phyloP scores from a whole-genome alignment of 2,113 vertebrate genomes.

The Engystomops pustulosus region DNA sequence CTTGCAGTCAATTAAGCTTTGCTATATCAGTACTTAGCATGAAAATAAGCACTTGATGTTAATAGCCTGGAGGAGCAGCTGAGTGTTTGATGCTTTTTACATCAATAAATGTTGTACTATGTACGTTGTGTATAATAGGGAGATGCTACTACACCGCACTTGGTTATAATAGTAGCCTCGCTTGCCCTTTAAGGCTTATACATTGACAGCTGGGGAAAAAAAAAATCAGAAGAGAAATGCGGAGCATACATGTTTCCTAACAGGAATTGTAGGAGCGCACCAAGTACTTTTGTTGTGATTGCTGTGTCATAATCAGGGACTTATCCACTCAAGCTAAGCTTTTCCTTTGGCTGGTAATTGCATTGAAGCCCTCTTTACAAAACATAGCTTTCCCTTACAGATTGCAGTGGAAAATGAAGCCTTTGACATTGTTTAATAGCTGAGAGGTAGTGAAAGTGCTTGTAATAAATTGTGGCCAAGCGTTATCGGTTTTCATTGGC shows the following conservation, averaged over 20 bases:
- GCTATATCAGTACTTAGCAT: no score
- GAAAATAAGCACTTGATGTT: no score
- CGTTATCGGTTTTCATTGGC: neutral
- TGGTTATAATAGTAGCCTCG: neutral
- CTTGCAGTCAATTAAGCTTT: no score
- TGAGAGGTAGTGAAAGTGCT: slow-evolving; percentile 16
- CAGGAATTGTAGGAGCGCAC: slow-evolving; percentile 5
- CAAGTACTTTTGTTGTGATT: slow-evolving; percentile 46
- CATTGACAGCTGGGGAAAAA: neutral
- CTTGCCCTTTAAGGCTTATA: neutral
- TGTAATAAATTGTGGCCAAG: slow-evolving; percentile 25
- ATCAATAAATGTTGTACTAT: no score
- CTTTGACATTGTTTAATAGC: slow-evolving; percentile 48
- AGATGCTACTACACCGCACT: no score
- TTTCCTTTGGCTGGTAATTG: slow-evolving; percentile 48
- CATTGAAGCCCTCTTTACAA: slow-evolving; percentile 42
- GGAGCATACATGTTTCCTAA: slow-evolving; percentile 24
- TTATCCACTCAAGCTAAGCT: slow-evolving; percentile 45
- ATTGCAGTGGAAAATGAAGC: slow-evolving; percentile 40
- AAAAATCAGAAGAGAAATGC: neutral
- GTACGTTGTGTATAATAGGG: no score
- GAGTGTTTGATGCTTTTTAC: no score
- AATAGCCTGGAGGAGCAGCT: no score
- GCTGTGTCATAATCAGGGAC: slow-evolving; percentile 39
- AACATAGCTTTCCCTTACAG: slow-evolving; percentile 38